Base-by-base conservation (phyloP, 2,113 vertebrate species). In the Bagarius yarrelli region DNA sequence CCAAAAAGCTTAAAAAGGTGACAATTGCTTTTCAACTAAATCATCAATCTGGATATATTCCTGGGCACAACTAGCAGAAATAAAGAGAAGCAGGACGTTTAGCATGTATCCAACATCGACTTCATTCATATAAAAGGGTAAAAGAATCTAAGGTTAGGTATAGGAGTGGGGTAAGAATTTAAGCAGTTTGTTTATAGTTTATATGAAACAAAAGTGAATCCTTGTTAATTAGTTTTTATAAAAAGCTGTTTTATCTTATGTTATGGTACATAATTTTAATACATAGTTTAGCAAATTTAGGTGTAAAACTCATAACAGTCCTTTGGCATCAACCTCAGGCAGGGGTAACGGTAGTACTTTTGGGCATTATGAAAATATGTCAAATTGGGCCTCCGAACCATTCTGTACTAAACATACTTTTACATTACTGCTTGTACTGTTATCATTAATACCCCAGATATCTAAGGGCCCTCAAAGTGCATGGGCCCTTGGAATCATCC, bases 1-100 rank as follows among this genome's bases (percentile, higher is more conserved):
- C 97, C 87, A 98, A 97, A 91, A 98, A 98, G 83, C 96, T 99
- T 82, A 97, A 95, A 86, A 96, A 95, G 95, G 97, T 95, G 64
- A 47, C 67, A 18, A 30, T 71, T 27, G 12, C 23, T 47, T 34
- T 60, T 8, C 3, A 19, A 56, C 27, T 18, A 47, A 1, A 1
- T 30, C 25, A 32, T 50, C 25, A 34, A 2, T n/a, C 59, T 40
- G 6, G 8, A 40, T 18, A 74, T 30, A 13, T 30, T 32, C 19
- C 32, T 6, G 5, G 12, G 55, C 32, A 23, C 55, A 55, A 55
- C 23, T 73, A 55, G 12, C 27, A 32, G 8, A 27, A 27, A 72
- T 32, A 4, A 53, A 2, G 4, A 72, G 4, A 72, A 30, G 36
- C 36, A 47, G 44, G 9, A 11, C n/a, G 44, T 47, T 11, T 47